Percentiles rank a stretch among this genome's conserved stretches.
Conservation (phyloP, 1,140 invertebrate species). For the Neoseiulus cucumeris region DNA sequence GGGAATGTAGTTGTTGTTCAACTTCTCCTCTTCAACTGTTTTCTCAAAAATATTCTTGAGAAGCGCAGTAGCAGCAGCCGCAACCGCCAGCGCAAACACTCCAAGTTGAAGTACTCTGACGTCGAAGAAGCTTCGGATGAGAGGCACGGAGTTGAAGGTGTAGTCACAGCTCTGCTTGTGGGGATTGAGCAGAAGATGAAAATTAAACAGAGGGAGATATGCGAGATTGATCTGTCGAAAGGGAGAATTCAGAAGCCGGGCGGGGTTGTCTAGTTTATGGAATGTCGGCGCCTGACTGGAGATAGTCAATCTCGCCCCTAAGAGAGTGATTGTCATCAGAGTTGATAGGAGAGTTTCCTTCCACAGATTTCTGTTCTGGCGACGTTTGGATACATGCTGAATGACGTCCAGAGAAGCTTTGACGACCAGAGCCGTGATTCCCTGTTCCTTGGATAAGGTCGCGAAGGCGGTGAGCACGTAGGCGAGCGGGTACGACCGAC, state of each 20-base stretch:
- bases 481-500: neutral
- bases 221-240: conserved; percentile 3
- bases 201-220: neutral
- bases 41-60: neutral
- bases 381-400: neutral
- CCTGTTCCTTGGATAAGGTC: conserved; percentile 81
- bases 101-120: neutral
- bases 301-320: neutral
- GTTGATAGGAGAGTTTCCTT: neutral
- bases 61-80: neutral
- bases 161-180: neutral
- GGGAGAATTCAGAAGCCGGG: neutral
- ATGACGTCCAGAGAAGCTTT: neutral
- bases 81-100: neutral
- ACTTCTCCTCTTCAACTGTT: neutral
- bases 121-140: neutral
- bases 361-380: neutral
- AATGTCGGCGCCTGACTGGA: neutral
- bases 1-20: conserved; percentile 2
- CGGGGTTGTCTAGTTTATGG: conserved; percentile 2
- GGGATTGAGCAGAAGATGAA: neutral
- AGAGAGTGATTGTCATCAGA: neutral
- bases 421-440: conserved; percentile 56
- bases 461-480: conserved; percentile 27
- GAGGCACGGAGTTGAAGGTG: neutral